Evolutionary conservation across 2,113 vertebrate species (phyloP).

Genomic region (Rhinoderma darwinii): DNA sequence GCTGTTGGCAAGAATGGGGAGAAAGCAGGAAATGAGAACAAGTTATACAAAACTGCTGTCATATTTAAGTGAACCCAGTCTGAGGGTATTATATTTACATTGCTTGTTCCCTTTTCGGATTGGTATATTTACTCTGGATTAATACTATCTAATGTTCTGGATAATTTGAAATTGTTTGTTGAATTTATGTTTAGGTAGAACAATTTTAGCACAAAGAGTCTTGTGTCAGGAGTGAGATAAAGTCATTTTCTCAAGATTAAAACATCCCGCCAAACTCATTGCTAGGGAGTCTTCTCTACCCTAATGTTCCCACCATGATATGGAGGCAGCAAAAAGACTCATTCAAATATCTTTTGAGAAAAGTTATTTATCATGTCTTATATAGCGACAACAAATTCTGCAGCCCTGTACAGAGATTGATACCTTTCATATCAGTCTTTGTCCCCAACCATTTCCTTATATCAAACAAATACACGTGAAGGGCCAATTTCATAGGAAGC

Average conservation of each 20-base stretch:
- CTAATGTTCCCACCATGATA: background rate
- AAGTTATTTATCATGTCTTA: background rate
- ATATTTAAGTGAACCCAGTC: slow-evolving; percentile 19
- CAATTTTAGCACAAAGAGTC: background rate
- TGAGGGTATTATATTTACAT: slow-evolving; percentile 20
- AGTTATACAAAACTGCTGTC: slow-evolving; percentile 30
- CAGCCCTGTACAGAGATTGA: background rate
- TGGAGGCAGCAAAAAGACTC: background rate
- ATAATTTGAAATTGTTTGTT: slow-evolving; percentile 17
- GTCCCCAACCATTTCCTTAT: background rate
- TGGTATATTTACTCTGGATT: slow-evolving; percentile 37
- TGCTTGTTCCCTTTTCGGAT: slow-evolving; percentile 7
- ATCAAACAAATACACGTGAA: background rate
- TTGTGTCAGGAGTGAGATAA: slow-evolving; percentile 27
- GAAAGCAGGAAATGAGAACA: slow-evolving; percentile 51
- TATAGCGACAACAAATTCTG: background rate
- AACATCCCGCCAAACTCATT: background rate
- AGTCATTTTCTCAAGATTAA: slow-evolving; percentile 6
- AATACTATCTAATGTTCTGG: slow-evolving; percentile 1
- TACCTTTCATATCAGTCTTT: background rate
- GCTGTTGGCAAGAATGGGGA: slow-evolving; percentile 40
- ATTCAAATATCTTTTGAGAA: background rate
- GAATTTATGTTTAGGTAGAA: slow-evolving; percentile 37
- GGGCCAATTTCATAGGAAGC: background rate
- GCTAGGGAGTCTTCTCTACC: background rate